Evolutionary conservation across 2,888 invertebrate genomes (phyloP), one percentile per base, ranked within the genome.

Genomic region (Camptogramma bilineatum): DNA sequence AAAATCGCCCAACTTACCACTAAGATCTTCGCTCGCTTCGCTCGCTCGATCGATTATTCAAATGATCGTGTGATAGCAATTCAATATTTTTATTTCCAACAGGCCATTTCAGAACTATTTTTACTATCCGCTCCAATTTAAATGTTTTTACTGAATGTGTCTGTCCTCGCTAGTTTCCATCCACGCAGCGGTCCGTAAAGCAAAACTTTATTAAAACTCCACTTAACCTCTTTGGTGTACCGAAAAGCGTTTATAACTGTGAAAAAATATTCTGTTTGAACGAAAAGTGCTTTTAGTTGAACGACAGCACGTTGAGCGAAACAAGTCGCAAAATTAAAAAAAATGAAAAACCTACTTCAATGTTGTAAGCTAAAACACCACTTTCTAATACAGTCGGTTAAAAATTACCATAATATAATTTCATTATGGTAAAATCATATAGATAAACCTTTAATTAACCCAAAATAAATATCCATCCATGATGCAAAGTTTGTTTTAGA

Each of bases 241-340:
- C 58, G 16, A 64, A 68, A 66, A 66, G 9, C 60, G 47, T 68
- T 66, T 71, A 50, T 61, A 69, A 67, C 63, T 60, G 60, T 54
- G 28, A 53, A 62, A 51, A 64, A 66, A 66, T 66, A 71, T 66
- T 68, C 69, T 62, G 66, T 71, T 68, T 71, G 62, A 57, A 52
- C 17, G 24, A 1, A 57, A 58, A 47, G 28, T 47, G 64, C 63
- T 62, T 69, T 69, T 55, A 62, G 60, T 62, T 59, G 53, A 56
- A 52, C 34, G 46, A 50, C 21, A 34, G 52, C 48, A 19, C 39
- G 10, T 51, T 47, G 24, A 39, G 13, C 34, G 0, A 7, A 52
- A 57, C 60, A n/a, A n/a, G n/a, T n/a, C n/a, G n/a, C n/a, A n/a
- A n/a, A n/a, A n/a, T n/a, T n/a, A n/a, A n/a, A n/a, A 42, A 55